Conservation (phyloP, 2,113 vertebrate genomes). For the Myotis brandtii region DNA sequence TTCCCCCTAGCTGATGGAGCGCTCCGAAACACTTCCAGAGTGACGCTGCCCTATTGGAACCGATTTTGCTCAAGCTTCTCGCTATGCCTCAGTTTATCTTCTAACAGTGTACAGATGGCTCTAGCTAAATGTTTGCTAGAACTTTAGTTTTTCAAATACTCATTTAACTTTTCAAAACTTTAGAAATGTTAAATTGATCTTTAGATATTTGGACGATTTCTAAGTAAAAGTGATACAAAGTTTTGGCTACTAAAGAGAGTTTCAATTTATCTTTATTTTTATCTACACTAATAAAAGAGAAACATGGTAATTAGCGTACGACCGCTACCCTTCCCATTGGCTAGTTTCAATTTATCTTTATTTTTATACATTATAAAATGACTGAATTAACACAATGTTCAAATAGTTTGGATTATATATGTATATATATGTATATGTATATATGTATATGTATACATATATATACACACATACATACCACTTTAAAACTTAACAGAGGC, state of each 20-base stretch:
- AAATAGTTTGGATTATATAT: not conserved
- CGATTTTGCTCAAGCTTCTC: not conserved
- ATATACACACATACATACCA: no score
- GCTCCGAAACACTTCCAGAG: not conserved
- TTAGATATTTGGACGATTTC: not conserved
- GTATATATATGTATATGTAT: no score
- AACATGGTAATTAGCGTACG: no score
- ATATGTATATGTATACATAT: not conserved
- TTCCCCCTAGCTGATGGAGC: not conserved
- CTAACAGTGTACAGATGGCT: not conserved
- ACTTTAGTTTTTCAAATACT: not conserved
- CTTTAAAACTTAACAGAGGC: not conserved
- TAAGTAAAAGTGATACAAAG: not conserved
- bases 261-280: conserved; percentile 17
- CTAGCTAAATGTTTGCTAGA: not conserved
- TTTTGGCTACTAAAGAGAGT: not conserved
- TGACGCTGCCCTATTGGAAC: not conserved
- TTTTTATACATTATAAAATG: conserved; percentile 26
- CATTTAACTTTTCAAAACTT: not conserved
- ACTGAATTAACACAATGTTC: not conserved
- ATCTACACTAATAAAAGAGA: no score
- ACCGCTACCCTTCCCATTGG: no score
- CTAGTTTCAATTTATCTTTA: not conserved
- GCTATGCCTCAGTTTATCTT: not conserved
- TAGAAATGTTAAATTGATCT: not conserved